phyloP scores from a whole-genome alignment of 2,888 invertebrate species.

The Neria commutata region DNA sequence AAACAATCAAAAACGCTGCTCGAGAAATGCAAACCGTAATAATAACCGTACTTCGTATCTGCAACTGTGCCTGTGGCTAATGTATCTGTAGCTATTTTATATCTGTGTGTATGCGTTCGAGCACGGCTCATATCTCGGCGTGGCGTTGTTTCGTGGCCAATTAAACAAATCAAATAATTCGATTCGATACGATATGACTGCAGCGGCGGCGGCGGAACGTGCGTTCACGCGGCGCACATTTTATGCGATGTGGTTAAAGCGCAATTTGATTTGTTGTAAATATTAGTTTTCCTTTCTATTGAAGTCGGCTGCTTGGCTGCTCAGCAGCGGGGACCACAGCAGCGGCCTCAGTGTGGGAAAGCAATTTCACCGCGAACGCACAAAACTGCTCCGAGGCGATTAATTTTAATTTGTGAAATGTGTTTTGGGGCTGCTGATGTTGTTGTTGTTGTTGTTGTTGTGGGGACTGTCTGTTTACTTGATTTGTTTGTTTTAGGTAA shows the following conservation, averaged over 20 bases:
- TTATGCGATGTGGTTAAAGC: slow-evolving; percentile 12
- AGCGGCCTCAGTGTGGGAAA: slow-evolving; percentile 16
- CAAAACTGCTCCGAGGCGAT: slow-evolving; percentile 30
- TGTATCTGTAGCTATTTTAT: neutral
- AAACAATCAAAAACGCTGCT: neutral
- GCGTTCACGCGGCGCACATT: neutral
- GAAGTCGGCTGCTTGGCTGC: too few relatives aligned
- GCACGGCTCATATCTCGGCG: too few relatives aligned
- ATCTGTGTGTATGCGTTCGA: too few relatives aligned
- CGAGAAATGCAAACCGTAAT: neutral
- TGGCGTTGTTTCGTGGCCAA: neutral
- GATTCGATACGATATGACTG: neutral
- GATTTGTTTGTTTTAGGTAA: slow-evolving; percentile 40
- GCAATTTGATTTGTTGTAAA: slow-evolving; percentile 23
- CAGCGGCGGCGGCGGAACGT: neutral
- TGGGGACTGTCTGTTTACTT: slow-evolving; percentile 39
- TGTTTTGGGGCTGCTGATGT: slow-evolving; percentile 9
- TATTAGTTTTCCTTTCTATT: slow-evolving; percentile 20
- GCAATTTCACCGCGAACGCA: slow-evolving; percentile 8
- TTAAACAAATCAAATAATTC: slow-evolving; percentile 12
- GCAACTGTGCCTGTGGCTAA: neutral
- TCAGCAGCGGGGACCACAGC: too few relatives aligned
- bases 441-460: slow-evolving; percentile 32
- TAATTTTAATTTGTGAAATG: slow-evolving; percentile 39
- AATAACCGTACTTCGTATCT: neutral